These are phyloP conservation scores for Alviniconcha marisindica DNA, from an alignment of 1,140 invertebrate genomes.

Conservation along the genomic window DNA sequence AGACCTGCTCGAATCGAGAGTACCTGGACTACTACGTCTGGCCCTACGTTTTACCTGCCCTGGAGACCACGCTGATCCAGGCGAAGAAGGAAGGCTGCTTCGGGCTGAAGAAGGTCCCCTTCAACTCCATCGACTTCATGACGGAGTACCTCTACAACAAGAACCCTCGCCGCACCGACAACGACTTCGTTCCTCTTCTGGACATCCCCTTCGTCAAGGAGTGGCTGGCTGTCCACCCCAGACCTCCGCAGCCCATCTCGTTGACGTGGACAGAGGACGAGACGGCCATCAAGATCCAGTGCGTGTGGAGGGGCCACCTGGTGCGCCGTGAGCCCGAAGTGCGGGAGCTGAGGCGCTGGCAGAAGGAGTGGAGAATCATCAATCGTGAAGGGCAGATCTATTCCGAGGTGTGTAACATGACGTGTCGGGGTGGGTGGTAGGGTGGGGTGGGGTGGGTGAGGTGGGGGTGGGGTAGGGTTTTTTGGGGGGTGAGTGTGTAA, in stretches of 20 bases:
- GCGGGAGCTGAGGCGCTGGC: neutral
- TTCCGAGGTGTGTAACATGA: neutral
- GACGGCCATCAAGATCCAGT: neutral
- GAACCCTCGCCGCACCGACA: neutral
- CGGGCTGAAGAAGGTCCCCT: neutral
- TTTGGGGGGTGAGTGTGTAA: too few species aligned
- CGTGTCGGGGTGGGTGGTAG: too few species aligned
- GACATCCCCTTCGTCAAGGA: neutral
- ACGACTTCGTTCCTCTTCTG: neutral
- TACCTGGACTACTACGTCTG: neutral
- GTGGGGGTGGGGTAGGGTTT: too few species aligned
- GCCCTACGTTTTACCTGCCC: neutral
- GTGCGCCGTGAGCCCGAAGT: neutral
- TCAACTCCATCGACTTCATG: neutral
- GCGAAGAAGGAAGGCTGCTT: neutral
- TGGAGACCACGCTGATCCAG: neutral
- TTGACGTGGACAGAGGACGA: slow-evolving; percentile 17
- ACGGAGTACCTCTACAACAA: slow-evolving; percentile 21
- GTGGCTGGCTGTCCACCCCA: neutral
- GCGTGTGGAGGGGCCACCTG: neutral
- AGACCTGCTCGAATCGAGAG: neutral
- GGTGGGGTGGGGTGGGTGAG: too few species aligned
- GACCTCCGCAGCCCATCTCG: neutral
- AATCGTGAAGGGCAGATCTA: neutral
- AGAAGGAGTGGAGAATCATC: slow-evolving; percentile 3